Conservation (phyloP, 2,797 vertebrate genomes). For the Catamblyrhynchus diadema region DNA sequence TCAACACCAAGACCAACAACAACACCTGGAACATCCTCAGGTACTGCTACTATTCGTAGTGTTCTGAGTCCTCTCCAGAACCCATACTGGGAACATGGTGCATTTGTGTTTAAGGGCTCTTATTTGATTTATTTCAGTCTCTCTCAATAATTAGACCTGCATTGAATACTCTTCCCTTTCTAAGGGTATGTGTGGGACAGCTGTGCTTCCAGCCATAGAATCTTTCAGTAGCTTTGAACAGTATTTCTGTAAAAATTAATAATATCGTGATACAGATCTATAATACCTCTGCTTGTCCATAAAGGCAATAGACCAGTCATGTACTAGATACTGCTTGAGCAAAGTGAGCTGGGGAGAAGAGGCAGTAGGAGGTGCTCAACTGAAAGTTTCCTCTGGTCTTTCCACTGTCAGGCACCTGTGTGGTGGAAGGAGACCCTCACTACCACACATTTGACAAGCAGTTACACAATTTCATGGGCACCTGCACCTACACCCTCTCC, state of each 20-base stretch:
- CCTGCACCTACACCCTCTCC: constrained; percentile 18
- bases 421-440: background rate
- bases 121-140: background rate
- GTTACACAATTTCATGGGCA: constrained; percentile 14
- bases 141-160: rapidly evolving
- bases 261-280: rapidly evolving
- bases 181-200: no score
- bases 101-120: rapidly evolving
- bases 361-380: background rate
- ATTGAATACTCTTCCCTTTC: background rate
- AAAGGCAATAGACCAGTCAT: no score
- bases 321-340: no score
- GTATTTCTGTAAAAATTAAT: background rate
- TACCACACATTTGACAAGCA: constrained; percentile 63
- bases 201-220: background rate
- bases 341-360: background rate
- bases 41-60: background rate
- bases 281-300: no score
- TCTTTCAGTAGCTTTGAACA: background rate
- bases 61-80: no score
- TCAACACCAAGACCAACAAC: background rate
- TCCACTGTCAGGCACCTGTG: background rate
- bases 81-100: background rate
- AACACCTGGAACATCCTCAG: background rate
- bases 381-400: background rate